phyloP scores from a whole-genome alignment of 2,113 vertebrate species.

The Muntiacus reevesi region DNA sequence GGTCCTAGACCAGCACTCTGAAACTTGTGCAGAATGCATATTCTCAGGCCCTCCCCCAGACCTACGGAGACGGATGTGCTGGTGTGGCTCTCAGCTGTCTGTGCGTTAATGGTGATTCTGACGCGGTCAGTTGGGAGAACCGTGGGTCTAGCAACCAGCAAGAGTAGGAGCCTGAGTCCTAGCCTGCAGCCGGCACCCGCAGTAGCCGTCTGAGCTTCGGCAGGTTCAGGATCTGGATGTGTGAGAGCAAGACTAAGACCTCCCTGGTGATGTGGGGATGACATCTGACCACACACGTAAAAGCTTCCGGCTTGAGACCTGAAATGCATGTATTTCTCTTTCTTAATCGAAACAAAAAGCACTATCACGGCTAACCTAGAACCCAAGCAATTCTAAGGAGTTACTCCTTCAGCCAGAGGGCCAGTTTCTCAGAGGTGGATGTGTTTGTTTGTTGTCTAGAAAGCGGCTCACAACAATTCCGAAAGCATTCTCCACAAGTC shows the following conservation, averaged over 20 bases:
- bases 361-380: not conserved
- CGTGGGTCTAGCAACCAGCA: not conserved
- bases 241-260: not conserved
- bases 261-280: not conserved
- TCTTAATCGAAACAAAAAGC: not conserved
- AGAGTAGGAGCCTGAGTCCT: not conserved
- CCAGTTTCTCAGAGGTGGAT: conserved; percentile 59
- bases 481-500: conserved; percentile 80
- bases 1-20: not conserved
- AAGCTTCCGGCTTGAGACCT: not conserved
- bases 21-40: not conserved
- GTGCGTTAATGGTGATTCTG: not conserved
- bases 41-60: not conserved
- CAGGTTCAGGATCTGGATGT: not conserved
- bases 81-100: not conserved
- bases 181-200: too few relatives aligned
- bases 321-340: not conserved
- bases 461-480: conserved; percentile 77
- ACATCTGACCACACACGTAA: not conserved
- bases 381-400: rapidly evolving
- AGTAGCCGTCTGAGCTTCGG: too few relatives aligned
- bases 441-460: conserved; percentile 78
- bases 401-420: not conserved
- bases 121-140: not conserved
- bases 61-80: not conserved